phyloP scores from a whole-genome alignment of 2,797 vertebrate species.

The Oryzias dopingdopingensis region DNA sequence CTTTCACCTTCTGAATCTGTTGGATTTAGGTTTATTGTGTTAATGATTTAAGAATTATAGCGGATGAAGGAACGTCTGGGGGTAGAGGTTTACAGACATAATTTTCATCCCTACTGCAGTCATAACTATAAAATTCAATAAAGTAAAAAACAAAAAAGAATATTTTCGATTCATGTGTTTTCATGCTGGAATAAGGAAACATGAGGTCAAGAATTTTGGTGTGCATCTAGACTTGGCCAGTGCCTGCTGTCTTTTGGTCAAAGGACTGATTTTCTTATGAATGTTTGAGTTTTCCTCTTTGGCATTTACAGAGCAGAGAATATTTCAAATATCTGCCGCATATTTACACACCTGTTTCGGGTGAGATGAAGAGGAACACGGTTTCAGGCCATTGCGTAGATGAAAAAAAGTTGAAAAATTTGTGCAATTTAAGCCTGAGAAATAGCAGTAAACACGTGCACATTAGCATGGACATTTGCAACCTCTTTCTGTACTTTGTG shows the following conservation, averaged over 20 bases:
- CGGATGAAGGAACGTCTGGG: no score
- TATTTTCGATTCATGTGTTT: no score
- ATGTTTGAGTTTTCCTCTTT: conserved; percentile 16
- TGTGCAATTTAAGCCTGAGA: conserved; percentile 19
- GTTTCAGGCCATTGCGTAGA: conserved; percentile 19
- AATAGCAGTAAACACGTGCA: conserved; percentile 32
- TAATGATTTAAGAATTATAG: no score
- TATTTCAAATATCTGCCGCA: conserved; percentile 58
- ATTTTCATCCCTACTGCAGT: no score
- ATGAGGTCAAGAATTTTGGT: no score
- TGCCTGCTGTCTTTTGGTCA: conserved; percentile 40
- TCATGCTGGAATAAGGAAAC: no score
- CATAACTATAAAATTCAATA: no score
- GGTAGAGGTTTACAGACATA: no score
- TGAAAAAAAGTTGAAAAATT: conserved; percentile 25
- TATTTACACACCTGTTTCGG: conserved; percentile 70
- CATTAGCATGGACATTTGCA: conserved; percentile 19
- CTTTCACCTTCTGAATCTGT: no score
- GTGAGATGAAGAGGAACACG: conserved; percentile 31
- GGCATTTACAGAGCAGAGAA: conserved; percentile 18
- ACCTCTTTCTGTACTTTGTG: not conserved
- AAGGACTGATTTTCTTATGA: conserved; percentile 18
- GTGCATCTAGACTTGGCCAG: conserved; percentile 32
- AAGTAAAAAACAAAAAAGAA: no score
- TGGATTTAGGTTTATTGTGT: no score